phyloP scores from a whole-genome alignment of 2,888 invertebrate genomes.

The Sinopyrophorus schimmeli region DNA sequence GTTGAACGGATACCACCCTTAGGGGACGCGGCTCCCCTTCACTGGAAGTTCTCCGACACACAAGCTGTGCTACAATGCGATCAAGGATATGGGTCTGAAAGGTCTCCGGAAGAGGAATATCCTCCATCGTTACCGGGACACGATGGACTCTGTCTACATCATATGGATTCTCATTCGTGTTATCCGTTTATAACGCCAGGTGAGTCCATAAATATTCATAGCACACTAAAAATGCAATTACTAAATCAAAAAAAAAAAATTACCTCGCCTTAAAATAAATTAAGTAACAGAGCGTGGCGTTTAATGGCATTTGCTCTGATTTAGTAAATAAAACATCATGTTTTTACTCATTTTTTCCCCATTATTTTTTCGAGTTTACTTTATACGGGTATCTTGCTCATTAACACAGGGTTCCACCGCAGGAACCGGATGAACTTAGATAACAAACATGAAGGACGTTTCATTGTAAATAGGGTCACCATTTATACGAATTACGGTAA shows the following conservation, averaged over 20 bases:
- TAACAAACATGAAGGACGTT: slow-evolving; percentile 18
- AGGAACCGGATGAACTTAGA: slow-evolving; percentile 15
- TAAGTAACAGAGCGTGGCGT: slow-evolving; percentile 1
- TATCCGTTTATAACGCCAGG: slow-evolving; percentile 73
- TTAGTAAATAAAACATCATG: slow-evolving; percentile 11
- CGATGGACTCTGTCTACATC: slow-evolving; percentile 62
- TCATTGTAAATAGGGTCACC: slow-evolving; percentile 15
- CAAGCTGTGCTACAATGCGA: slow-evolving; percentile 58
- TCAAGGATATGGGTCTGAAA: slow-evolving; percentile 76
- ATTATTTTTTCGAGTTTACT: slow-evolving; percentile 1
- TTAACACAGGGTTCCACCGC: slow-evolving; percentile 7
- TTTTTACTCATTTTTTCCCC: slow-evolving; percentile 8
- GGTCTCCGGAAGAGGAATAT: slow-evolving; percentile 77
- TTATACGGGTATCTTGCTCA: slow-evolving; percentile 12
- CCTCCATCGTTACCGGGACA: slow-evolving; percentile 66
- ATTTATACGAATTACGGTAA: slow-evolving; percentile 18
- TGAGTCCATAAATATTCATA: slow-evolving; percentile 57
- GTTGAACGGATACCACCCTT: slow-evolving; percentile 56
- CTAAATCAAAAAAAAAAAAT: too few relatives aligned
- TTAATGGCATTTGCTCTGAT: slow-evolving; percentile 2
- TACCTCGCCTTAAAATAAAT: slow-evolving; percentile 1
- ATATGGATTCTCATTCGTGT: slow-evolving; percentile 63
- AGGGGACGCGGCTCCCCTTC: slow-evolving; percentile 53
- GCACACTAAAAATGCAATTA: too few relatives aligned
- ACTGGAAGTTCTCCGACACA: slow-evolving; percentile 55